These are phyloP conservation scores for Ptiloglossa arizonensis DNA, from an alignment of 1,140 invertebrate species.

Conservation along the genomic window DNA sequence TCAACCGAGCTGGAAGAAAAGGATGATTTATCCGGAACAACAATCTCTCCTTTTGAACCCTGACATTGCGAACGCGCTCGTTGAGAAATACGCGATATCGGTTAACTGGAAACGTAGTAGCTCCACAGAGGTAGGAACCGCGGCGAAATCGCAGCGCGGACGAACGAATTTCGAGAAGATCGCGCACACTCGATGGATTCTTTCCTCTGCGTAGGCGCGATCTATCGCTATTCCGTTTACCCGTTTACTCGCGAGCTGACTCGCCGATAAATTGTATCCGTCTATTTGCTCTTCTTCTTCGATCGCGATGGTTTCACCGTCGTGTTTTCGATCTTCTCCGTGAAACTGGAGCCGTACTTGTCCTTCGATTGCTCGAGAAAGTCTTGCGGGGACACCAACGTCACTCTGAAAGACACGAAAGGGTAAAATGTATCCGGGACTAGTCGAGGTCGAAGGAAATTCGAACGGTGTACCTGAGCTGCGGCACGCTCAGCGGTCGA, in stretches of 20 bases:
- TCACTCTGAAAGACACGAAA: conserved; percentile 70
- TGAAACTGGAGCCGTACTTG: conserved; percentile 70
- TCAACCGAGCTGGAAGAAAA: background rate
- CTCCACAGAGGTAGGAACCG: conserved; percentile 10
- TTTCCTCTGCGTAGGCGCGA: too few relatives aligned
- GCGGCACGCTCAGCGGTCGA: conserved; percentile 84
- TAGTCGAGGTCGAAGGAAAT: background rate
- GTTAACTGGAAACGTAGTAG: background rate
- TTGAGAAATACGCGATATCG: background rate
- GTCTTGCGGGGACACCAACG: conserved; percentile 76
- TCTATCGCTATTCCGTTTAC: too few relatives aligned
- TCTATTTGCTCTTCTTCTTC: conserved; percentile 79
- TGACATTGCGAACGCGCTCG: background rate
- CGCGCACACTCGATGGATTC: too few relatives aligned
- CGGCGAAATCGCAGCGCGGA: background rate
- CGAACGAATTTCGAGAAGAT: background rate
- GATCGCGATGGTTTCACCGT: conserved; percentile 74
- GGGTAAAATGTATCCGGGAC: background rate
- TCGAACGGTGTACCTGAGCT: conserved; percentile 76
- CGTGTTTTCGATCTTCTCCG: conserved; percentile 72
- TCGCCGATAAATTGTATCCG: background rate
- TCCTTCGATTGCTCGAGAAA: conserved; percentile 71
- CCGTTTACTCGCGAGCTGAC: background rate
- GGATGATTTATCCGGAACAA: background rate
- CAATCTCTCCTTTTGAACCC: background rate